Base-by-base conservation (phyloP, 2,888 invertebrate species). In the Latheticus oryzae region DNA sequence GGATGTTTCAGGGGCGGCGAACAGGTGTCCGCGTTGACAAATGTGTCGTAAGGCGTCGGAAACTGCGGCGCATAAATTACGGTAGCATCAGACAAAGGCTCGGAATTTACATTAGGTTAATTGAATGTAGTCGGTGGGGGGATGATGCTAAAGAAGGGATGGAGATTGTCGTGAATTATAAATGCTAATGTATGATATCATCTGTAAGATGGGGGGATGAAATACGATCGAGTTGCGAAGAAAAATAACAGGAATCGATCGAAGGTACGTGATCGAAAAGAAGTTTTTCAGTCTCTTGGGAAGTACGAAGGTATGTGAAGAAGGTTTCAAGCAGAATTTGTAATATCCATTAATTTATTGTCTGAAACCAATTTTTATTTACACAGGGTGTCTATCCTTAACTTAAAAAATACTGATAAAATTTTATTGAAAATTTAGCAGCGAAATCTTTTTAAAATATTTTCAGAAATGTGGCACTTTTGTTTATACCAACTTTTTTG, bases 101-200 rank as follows among this genome's bases (percentile, higher is more conserved):
- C 37, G 50, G 55, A 62, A 61, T 62, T 59, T 64, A 57, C 64
- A 64, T 64, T 64, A 64, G 55, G 60, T 60, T 64, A 64, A 64
- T 64, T 64, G 64, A 64, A 64, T 64, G 53, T 61, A 52, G 47
- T 56, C 56, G 51, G 52, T 26, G 42, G 45, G 32, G 30, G 32
- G 38, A 13, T 38, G 13, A 19, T 30, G 11, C 33, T 53, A n/a
- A n/a, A n/a, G 51, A 48, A 19, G 42, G 45, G 32, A 23, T 23
- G 38, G 21, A 37, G 13, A 19, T 30, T 8, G 24, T 53, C 24
- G 21, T 37, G 21, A 17, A 26, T 21, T 13, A 53, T 43, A 35
- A 16, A 48, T 50, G 24, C 19, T 51, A 43, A 57, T 42, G 37
- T 43, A 42, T 35, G 43, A 51, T 43, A 43, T 17, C 48, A 28